These are phyloP conservation scores for Ctenodactylus gundi DNA, from an alignment of 2,113 vertebrate genomes.

Conservation along the genomic window DNA sequence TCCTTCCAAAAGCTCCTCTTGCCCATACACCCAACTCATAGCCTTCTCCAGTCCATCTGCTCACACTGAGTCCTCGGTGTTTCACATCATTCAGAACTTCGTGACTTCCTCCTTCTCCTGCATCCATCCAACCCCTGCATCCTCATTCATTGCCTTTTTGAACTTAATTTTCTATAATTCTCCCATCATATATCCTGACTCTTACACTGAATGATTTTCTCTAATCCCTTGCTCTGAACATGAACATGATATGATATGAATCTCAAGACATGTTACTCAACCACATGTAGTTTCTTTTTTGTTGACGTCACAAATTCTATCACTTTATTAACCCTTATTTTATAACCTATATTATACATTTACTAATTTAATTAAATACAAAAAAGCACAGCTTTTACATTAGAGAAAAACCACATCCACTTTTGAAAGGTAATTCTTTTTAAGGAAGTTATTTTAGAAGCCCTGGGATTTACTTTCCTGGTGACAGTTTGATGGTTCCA, in stretches of 20 bases:
- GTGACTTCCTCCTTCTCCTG: not conserved
- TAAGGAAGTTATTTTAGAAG: constrained; percentile 22
- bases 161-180: not conserved
- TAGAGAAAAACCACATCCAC: not conserved
- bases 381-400: not conserved
- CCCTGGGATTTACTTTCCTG: constrained; percentile 14
- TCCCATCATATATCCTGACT: not conserved
- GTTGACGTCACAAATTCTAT: not conserved
- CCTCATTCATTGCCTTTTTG: not conserved
- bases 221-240: not conserved
- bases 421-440: constrained; percentile 41
- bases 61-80: not conserved
- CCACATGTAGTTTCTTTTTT: not conserved
- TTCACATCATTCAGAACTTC: not conserved
- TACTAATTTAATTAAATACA: constrained; percentile 31
- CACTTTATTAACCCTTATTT: constrained; percentile 39
- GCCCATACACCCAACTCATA: not conserved
- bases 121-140: not conserved
- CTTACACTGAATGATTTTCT: not conserved
- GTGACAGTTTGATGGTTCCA: not conserved
- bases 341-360: constrained; percentile 1
- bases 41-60: not conserved
- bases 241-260: not conserved
- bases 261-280: constrained; percentile 32
- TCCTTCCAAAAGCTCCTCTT: not conserved